Conservation (phyloP, 2,797 vertebrate genomes). For the Knipowitschia caucasica region DNA sequence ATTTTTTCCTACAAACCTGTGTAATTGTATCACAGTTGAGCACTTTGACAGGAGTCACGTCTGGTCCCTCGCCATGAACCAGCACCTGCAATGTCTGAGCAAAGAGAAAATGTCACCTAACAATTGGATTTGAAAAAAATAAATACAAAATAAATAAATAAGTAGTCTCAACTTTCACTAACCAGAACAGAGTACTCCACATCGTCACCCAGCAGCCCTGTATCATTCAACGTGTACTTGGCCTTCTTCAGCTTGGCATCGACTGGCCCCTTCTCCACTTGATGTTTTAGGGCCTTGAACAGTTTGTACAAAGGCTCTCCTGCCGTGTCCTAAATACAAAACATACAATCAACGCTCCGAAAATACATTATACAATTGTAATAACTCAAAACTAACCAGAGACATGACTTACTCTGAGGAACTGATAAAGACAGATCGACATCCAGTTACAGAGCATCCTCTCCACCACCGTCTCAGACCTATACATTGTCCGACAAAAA, state of each 20-base stretch:
- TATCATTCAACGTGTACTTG: constrained; percentile 96
- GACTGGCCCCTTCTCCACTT: constrained; percentile 95
- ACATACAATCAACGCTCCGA: constrained; percentile 27
- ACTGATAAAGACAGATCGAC: constrained; percentile 98
- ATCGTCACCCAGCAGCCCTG: constrained; percentile 92
- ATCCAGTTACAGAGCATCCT: constrained; percentile 99
- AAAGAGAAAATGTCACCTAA: neutral
- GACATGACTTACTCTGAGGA: constrained; percentile 83
- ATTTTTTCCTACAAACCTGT: constrained; percentile 65
- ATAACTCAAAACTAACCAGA: too few relatives aligned
- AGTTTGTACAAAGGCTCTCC: constrained; percentile 95
- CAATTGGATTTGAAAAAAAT: neutral
- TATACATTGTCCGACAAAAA: constrained; percentile 50
- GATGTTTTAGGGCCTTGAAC: constrained; percentile 94
- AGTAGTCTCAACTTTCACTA: constrained; percentile 33
- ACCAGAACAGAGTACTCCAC: constrained; percentile 92
- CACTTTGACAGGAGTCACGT: constrained; percentile 91
- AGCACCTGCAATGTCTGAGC: constrained; percentile 92
- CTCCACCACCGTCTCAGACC: constrained; percentile 96
- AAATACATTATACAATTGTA: neutral
- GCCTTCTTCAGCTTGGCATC: constrained; percentile 92
- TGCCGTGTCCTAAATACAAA: constrained; percentile 81
- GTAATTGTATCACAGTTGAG: constrained; percentile 96
- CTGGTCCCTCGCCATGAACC: constrained; percentile 87
- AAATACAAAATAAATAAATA: neutral